A percentile compares a stretch with the other conserved stretches of the same genome.
Evolutionary conservation across 2,888 invertebrate species (phyloP).

Genomic region (Alloscopus bannaensis): DNA sequence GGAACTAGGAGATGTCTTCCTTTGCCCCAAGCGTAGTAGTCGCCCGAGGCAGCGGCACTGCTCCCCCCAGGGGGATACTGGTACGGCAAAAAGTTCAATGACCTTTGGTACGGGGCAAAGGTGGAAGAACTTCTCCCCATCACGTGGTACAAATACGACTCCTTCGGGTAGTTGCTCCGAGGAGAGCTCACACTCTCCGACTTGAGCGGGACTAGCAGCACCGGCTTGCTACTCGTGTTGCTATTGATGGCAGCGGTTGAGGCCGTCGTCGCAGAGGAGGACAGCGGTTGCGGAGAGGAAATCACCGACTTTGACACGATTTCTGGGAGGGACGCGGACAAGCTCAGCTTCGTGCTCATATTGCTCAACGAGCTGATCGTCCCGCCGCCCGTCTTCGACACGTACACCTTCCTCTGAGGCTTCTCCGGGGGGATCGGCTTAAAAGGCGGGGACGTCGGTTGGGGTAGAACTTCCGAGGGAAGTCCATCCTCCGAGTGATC

Average conservation of each 20-base stretch:
- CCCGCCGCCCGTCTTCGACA: constrained; percentile 39
- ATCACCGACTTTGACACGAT: constrained; percentile 59
- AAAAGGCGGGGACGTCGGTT: constrained; percentile 27
- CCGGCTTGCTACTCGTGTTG: constrained; percentile 62
- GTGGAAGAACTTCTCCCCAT: constrained; percentile 73
- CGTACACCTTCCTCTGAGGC: constrained; percentile 47
- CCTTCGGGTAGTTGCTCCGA: constrained; percentile 71
- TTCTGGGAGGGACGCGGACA: constrained; percentile 61
- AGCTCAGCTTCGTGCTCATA: constrained; percentile 59
- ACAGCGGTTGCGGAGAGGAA: constrained; percentile 49
- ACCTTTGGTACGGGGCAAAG: constrained; percentile 73
- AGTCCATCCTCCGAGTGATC: constrained; percentile 13
- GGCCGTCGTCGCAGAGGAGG: constrained; percentile 26
- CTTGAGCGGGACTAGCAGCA: constrained; percentile 71
- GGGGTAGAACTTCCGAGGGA: background rate
- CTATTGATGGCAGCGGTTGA: constrained; percentile 39
- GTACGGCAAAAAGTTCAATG: constrained; percentile 72
- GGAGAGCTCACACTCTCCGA: constrained; percentile 71
- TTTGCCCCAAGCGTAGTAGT: constrained; percentile 66
- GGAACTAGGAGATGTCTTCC: constrained; percentile 72
- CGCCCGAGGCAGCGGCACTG: constrained; percentile 52
- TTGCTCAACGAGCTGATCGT: constrained; percentile 64
- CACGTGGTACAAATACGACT: constrained; percentile 72
- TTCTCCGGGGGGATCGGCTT: constrained; percentile 59
- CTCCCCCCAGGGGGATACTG: constrained; percentile 54